Evolutionary conservation across 2,113 vertebrate genomes (phyloP).

Genomic region (Cinclus cinclus): DNA sequence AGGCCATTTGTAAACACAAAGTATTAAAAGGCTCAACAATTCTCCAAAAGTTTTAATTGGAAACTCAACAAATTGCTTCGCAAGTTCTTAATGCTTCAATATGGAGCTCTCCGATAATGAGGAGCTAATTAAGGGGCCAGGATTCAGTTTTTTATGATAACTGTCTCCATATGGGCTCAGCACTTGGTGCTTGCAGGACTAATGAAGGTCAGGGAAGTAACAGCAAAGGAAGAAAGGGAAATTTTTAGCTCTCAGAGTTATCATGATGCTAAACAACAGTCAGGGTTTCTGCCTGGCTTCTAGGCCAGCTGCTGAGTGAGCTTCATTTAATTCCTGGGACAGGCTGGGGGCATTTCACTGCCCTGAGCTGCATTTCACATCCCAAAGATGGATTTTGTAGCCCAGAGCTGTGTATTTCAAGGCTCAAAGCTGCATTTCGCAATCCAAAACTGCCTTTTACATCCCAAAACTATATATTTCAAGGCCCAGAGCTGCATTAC

Average conservation of each 20-base stretch:
- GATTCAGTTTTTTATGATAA: constrained; percentile 11
- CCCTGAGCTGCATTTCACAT: neutral
- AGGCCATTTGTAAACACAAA: constrained; percentile 17
- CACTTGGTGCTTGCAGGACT: neutral
- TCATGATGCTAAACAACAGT: neutral
- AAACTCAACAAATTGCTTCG: neutral
- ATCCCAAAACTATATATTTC: too few species aligned
- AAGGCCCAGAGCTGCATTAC: neutral
- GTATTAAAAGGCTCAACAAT: neutral
- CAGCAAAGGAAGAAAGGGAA: neutral
- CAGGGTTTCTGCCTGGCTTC: neutral
- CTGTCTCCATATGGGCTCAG: neutral
- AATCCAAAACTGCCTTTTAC: fast-evolving
- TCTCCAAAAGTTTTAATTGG: constrained; percentile 15
- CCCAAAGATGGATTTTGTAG: neutral
- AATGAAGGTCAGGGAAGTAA: constrained; percentile 18
- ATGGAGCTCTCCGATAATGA: neutral
- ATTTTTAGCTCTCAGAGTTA: neutral
- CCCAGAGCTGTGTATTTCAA: neutral
- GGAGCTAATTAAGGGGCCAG: constrained; percentile 34
- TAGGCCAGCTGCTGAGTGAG: neutral
- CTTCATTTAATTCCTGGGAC: neutral
- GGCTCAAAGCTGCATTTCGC: neutral
- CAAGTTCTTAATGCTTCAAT: neutral
- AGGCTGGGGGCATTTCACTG: neutral